phyloP scores from a whole-genome alignment of 2,797 vertebrate species.

The Ispidina lecontei region DNA sequence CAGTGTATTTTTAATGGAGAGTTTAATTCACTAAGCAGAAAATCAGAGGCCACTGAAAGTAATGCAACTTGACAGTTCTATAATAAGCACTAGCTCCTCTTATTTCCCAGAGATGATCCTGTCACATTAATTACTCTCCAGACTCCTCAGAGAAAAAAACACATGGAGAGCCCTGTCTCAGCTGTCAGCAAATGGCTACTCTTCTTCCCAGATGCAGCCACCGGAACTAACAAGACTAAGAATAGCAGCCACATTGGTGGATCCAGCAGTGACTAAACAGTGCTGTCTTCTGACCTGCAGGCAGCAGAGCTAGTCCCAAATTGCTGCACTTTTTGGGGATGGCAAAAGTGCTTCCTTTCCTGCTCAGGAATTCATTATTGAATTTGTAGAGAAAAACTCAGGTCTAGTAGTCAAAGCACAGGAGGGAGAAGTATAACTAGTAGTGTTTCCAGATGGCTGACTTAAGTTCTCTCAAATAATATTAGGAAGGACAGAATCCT shows the following conservation, averaged over 20 bases:
- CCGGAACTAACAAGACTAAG: constrained; percentile 34
- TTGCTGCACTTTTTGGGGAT: not conserved
- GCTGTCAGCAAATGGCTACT: constrained; percentile 43
- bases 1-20: not conserved
- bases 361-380: not conserved
- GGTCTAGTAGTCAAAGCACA: not conserved
- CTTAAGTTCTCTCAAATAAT: not conserved
- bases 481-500: not conserved
- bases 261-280: not conserved
- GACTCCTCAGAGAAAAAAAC: constrained; percentile 41
- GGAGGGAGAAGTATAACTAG: not conserved
- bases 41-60: constrained; percentile 30
- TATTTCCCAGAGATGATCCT: constrained; percentile 44
- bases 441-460: not conserved
- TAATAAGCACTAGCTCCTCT: constrained; percentile 24
- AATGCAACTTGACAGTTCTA: constrained; percentile 44
- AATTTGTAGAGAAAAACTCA: not conserved
- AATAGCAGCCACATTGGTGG: not conserved
- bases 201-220: constrained; percentile 34
- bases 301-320: not conserved
- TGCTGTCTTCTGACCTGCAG: not conserved
- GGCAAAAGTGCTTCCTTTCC: not conserved
- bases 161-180: constrained; percentile 29
- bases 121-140: constrained; percentile 62
- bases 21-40: constrained; percentile 9